Evolutionary conservation across 1,140 invertebrate species (phyloP).

Genomic region (Heliconius hermathena): DNA sequence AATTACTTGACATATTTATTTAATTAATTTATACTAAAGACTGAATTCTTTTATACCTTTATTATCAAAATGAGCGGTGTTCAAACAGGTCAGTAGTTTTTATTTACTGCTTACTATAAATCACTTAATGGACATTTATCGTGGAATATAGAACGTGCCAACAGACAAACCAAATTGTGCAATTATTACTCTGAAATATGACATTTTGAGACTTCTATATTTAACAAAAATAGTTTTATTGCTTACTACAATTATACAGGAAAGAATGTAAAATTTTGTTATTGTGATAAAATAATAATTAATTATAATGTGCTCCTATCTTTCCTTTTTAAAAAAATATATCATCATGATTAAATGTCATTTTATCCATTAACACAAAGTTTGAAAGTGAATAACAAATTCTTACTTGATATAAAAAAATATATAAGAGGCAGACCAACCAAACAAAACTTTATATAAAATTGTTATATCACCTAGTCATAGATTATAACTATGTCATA

Average conservation of each 20-base stretch:
- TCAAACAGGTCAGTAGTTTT: conserved; percentile 63
- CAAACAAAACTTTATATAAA: no score
- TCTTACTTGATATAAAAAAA: not conserved
- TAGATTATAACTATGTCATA: no score
- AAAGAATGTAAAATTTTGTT: not conserved
- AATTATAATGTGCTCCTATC: not conserved
- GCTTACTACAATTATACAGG: not conserved
- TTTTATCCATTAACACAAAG: not conserved
- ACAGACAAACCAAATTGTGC: not conserved
- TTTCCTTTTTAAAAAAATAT: no score
- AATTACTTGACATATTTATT: conserved; percentile 23
- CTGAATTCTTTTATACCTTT: conserved; percentile 35
- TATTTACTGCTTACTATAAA: conserved; percentile 22
- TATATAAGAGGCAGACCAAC: not conserved
- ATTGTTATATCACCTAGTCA: no score
- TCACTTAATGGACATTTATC: not conserved
- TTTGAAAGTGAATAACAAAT: not conserved
- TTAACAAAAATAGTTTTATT: not conserved
- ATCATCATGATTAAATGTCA: not conserved
- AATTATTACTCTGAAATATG: not conserved
- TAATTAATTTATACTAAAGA: conserved; percentile 32
- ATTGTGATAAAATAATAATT: not conserved
- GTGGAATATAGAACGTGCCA: not conserved
- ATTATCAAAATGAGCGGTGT: conserved; percentile 63
- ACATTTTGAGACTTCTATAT: not conserved